A percentile compares a stretch with the other conserved stretches of the same genome.
These are phyloP conservation scores for Harpagifer antarcticus DNA, from an alignment of 2,797 vertebrate species.

Conservation along the genomic window DNA sequence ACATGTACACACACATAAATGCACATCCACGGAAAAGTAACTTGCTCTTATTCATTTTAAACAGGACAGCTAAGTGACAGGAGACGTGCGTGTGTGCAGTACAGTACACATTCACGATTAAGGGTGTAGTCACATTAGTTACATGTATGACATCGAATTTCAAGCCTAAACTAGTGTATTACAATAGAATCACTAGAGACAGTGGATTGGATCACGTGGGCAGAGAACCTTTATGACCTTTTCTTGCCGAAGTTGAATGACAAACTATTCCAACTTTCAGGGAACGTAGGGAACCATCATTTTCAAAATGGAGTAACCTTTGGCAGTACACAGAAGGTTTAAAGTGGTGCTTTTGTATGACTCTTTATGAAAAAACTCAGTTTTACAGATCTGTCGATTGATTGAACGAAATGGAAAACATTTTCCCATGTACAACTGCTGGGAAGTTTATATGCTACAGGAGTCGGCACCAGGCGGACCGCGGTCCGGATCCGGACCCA, in stretches of 20 bases:
- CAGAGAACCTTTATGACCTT: conserved; percentile 11
- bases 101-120: neutral
- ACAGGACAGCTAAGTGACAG: conserved; percentile 33
- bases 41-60: conserved; percentile 41
- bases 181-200: conserved; percentile 1
- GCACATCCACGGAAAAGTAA: conserved; percentile 24
- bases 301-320: neutral
- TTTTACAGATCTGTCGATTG: too few relatives aligned
- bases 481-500: too few relatives aligned
- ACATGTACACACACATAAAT: conserved; percentile 5
- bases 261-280: neutral
- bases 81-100: conserved; percentile 15
- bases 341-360: too few relatives aligned
- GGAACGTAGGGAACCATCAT: neutral
- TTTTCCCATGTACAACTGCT: neutral
- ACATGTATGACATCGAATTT: conserved; percentile 1
- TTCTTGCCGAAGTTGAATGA: conserved; percentile 4
- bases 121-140: conserved; percentile 1
- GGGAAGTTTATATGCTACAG: neutral
- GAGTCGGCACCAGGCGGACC: too few relatives aligned
- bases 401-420: too few relatives aligned
- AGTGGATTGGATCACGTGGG: neutral
- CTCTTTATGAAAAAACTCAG: too few relatives aligned
- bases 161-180: conserved; percentile 6
- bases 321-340: too few relatives aligned